Percentiles rank a stretch among this genome's conserved stretches.
Evolutionary conservation across 2,888 invertebrate genomes (phyloP).

Genomic region (Meta bourneti): DNA sequence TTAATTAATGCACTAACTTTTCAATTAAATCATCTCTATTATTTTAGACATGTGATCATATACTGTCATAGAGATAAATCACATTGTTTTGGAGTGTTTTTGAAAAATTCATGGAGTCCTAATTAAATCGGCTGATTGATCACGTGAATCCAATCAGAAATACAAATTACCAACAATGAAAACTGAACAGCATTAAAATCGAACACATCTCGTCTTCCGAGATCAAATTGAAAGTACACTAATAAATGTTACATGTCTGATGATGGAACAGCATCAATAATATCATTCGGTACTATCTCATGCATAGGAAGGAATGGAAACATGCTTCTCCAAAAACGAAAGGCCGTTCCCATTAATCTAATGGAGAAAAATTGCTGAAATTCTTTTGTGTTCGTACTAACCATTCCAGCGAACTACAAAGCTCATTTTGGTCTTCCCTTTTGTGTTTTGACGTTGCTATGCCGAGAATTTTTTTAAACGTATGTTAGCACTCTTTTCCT

Average conservation of each 20-base stretch:
- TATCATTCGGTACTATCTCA: neutral
- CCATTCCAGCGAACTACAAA: conserved; percentile 60
- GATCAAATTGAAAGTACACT: neutral
- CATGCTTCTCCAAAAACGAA: conserved; percentile 40
- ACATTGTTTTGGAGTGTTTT: no score
- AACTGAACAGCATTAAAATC: neutral
- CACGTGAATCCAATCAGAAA: neutral
- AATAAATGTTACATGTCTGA: neutral
- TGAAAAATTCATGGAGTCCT: neutral
- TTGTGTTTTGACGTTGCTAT: conserved; percentile 71
- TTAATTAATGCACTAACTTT: no score
- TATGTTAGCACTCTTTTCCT: conserved; percentile 51
- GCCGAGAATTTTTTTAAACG: conserved; percentile 48
- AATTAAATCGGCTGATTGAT: neutral
- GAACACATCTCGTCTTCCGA: neutral
- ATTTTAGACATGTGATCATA: no score
- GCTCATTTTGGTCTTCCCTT: conserved; percentile 62
- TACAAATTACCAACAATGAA: neutral
- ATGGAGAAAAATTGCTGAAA: conserved; percentile 64
- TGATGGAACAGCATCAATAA: neutral
- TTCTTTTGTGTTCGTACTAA: conserved; percentile 57
- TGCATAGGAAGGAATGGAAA: conserved; percentile 34
- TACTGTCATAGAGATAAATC: no score
- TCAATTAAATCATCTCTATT: no score
- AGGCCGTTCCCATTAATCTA: conserved; percentile 54